phyloP scores from a whole-genome alignment of 2,113 vertebrate species.

The Rhabdomys dilectus region DNA sequence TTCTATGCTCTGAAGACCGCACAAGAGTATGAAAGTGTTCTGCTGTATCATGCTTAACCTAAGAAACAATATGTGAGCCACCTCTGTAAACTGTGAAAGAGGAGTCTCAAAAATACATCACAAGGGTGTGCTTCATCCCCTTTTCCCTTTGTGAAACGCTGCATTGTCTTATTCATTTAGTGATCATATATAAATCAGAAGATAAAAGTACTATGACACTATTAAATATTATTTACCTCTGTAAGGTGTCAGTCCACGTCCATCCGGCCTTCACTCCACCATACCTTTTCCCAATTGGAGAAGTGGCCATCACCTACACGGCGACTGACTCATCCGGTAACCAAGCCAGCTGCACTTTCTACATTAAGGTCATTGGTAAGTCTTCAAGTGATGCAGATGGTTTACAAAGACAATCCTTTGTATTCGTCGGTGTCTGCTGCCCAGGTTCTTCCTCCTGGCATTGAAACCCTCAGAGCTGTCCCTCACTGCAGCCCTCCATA shows the following conservation, averaged over 20 bases:
- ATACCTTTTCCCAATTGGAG: constrained; percentile 94
- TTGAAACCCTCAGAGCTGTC: neutral
- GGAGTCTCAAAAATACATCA: neutral
- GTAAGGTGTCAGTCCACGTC: constrained; percentile 92
- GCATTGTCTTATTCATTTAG: neutral
- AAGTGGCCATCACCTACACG: constrained; percentile 92
- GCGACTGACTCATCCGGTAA: constrained; percentile 92
- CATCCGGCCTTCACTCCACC: constrained; percentile 94
- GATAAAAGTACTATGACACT: neutral
- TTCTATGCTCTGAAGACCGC: neutral
- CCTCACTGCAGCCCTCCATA: neutral
- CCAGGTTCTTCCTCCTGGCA: neutral
- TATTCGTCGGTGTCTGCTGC: neutral
- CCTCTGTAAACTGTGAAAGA: neutral
- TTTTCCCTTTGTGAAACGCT: neutral
- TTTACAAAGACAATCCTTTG: neutral
- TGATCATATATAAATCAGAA: neutral
- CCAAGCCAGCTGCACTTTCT: constrained; percentile 95
- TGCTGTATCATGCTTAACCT: neutral
- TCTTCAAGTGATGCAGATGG: constrained; percentile 31
- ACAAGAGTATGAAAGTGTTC: neutral
- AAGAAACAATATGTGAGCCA: neutral
- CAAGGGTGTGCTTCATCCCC: neutral
- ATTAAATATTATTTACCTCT: constrained; percentile 62
- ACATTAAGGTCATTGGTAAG: constrained; percentile 95